These are phyloP conservation scores for Sussaba pulchella DNA, from an alignment of 2,888 invertebrate species.

Conservation along the genomic window DNA sequence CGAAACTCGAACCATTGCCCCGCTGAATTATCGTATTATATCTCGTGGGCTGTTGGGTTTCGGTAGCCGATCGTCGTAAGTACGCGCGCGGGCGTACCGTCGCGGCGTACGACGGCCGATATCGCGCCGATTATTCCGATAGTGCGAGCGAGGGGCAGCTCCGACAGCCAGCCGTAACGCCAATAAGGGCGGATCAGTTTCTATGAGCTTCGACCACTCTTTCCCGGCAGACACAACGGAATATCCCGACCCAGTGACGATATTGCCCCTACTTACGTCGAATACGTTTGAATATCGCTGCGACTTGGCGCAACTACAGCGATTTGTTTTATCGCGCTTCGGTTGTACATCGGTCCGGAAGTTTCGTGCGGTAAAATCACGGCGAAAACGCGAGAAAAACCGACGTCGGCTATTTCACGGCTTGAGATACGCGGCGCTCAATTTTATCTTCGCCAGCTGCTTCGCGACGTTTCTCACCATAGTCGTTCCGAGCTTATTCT, in stretches of 20 bases:
- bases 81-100: constrained; percentile 32
- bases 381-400: constrained; percentile 66
- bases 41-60: constrained; percentile 57
- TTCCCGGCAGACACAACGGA: constrained; percentile 5
- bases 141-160: constrained; percentile 36
- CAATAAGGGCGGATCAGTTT: constrained; percentile 19
- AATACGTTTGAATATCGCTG: constrained; percentile 54
- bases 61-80: no score
- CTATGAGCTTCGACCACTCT: neutral
- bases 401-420: constrained; percentile 76
- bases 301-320: constrained; percentile 41
- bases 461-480: neutral
- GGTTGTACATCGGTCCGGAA: neutral
- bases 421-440: constrained; percentile 67
- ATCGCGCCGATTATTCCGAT: constrained; percentile 60
- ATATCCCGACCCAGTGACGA: constrained; percentile 7
- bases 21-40: constrained; percentile 65
- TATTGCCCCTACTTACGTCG: constrained; percentile 49
- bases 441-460: constrained; percentile 68
- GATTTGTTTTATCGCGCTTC: constrained; percentile 9
- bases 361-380: constrained; percentile 30
- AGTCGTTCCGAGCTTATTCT: neutral
- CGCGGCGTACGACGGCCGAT: constrained; percentile 32
- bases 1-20: constrained; percentile 62
- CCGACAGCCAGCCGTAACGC: constrained; percentile 53